These are phyloP conservation scores for Platysteira castanea DNA, from an alignment of 2,113 vertebrate genomes.

Conservation along the genomic window DNA sequence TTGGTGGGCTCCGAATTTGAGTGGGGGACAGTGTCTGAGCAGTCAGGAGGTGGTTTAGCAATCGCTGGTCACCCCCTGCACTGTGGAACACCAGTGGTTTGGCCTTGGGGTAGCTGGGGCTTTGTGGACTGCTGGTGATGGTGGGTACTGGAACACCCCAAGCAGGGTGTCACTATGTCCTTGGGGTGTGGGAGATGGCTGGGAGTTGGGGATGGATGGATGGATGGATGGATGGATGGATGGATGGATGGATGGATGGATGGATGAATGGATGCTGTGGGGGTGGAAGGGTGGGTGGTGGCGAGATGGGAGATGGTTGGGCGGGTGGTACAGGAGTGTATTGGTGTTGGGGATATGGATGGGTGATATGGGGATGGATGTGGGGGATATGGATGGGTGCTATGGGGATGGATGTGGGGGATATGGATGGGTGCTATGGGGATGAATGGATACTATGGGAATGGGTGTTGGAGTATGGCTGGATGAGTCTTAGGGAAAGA, in stretches of 20 bases:
- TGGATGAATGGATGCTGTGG: background rate
- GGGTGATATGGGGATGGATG: no score
- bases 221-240: background rate
- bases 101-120: background rate
- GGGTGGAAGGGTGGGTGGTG: background rate
- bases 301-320: background rate
- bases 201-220: background rate
- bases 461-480: background rate
- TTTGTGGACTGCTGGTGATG: background rate
- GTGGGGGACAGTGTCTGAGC: background rate
- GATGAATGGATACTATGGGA: background rate
- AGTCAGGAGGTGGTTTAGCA: background rate
- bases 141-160: background rate
- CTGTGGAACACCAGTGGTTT: background rate
- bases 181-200: background rate
- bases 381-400: background rate
- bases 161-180: fast-evolving
- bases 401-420: background rate
- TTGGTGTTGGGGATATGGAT: background rate
- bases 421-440: background rate
- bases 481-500: background rate
- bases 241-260: background rate
- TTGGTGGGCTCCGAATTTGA: fast-evolving
- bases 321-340: background rate
- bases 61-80: fast-evolving